Conservation (phyloP, 2,797 vertebrate genomes). For the Schizopygopsis pylzovi region DNA sequence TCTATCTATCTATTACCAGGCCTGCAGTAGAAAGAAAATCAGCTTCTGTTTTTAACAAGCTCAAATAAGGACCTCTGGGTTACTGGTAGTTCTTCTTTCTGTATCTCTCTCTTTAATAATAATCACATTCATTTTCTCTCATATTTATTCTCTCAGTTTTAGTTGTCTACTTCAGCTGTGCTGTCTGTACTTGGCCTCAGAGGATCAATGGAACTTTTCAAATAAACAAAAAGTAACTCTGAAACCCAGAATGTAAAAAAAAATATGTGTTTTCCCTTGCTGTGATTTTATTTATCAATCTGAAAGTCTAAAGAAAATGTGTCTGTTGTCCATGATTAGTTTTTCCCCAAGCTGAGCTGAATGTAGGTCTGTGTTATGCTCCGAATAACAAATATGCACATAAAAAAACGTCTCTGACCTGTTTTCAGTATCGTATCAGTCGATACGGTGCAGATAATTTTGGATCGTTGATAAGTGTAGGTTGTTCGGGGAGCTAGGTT, state of each 20-base stretch:
- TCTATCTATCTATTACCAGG: background rate
- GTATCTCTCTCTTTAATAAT: background rate
- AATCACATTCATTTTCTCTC: background rate
- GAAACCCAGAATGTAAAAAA: background rate
- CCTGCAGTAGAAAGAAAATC: constrained; percentile 3
- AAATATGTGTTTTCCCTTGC: background rate
- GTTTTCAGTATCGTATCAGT: constrained; percentile 7
- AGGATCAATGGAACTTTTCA: background rate
- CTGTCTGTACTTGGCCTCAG: background rate
- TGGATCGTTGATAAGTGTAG: constrained; percentile 21
- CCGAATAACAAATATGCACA: background rate
- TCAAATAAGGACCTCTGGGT: constrained; percentile 35
- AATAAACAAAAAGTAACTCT: background rate
- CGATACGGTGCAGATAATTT: background rate
- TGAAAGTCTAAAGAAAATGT: background rate
- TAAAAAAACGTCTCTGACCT: background rate
- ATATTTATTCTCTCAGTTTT: background rate
- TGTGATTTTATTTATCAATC: background rate
- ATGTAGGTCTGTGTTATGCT: constrained; percentile 17
- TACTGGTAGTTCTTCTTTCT: background rate
- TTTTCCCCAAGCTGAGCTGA: background rate
- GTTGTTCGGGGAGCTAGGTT: background rate
- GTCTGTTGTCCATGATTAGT: background rate
- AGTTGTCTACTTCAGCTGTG: constrained; percentile 1
- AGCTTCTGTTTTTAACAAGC: constrained; percentile 13